These are phyloP conservation scores for Poecilia velifera DNA, from an alignment of 2,797 vertebrate species.

Conservation along the genomic window DNA sequence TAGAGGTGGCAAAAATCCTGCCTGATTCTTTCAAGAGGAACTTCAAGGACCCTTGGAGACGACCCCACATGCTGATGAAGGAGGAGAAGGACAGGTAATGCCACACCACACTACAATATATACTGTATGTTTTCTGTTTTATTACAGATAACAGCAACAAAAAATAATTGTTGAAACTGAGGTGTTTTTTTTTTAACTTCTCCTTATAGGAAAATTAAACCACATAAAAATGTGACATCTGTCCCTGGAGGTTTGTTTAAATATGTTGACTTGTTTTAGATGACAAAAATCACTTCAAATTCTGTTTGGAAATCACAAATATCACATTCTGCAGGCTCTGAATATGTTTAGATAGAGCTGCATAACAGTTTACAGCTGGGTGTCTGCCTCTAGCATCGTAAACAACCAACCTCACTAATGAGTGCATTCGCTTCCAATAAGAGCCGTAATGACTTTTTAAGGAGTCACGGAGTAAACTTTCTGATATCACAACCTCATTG, in stretches of 20 bases:
- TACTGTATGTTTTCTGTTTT: slow-evolving; percentile 12
- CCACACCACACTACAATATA: slow-evolving; percentile 11
- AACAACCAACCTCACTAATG: not conserved
- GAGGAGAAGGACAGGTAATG: slow-evolving; percentile 83
- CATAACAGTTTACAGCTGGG: not conserved
- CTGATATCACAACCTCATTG: not conserved
- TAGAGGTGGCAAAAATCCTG: slow-evolving; percentile 88
- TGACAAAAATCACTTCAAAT: not conserved
- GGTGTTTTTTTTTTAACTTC: not conserved
- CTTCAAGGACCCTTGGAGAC: slow-evolving; percentile 86
- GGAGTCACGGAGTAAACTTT: not conserved
- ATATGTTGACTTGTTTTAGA: not conserved
- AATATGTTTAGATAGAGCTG: not conserved
- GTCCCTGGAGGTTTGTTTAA: not conserved
- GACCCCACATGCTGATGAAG: slow-evolving; percentile 81
- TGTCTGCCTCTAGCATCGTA: not conserved
- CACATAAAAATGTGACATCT: not conserved
- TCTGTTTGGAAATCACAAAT: not conserved
- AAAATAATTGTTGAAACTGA: not conserved
- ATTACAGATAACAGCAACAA: not conserved
- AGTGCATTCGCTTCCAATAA: not conserved
- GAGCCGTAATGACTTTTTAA: not conserved
- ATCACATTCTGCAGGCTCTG: not conserved
- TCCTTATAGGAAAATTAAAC: not conserved
- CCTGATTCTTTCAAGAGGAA: slow-evolving; percentile 86